Evolutionary conservation across 2,797 vertebrate genomes (phyloP).

Genomic region (Chelon labrosus): DNA sequence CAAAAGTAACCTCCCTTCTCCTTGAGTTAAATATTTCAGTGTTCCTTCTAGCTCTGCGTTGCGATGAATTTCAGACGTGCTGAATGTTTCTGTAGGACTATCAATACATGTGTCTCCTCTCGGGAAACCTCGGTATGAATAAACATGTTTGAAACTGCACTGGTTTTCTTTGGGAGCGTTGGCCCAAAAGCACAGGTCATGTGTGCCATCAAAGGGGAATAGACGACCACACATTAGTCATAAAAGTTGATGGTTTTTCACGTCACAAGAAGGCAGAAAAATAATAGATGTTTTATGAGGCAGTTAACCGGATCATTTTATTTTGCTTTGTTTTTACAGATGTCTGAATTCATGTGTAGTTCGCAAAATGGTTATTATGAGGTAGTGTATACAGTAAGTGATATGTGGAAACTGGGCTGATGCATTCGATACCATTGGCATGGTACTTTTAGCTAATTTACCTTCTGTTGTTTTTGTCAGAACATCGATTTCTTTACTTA

Average conservation of each 20-base stretch:
- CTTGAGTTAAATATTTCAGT: conserved; percentile 56
- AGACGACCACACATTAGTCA: neutral
- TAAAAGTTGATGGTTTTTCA: rapidly evolving
- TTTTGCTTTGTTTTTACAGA: no score
- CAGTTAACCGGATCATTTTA: no score
- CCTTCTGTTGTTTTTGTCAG: no score
- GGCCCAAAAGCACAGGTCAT: conserved; percentile 6
- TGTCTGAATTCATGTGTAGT: no score
- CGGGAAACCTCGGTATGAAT: neutral
- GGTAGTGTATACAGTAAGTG: no score
- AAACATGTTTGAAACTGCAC: conserved; percentile 8
- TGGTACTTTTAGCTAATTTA: no score
- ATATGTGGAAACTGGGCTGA: no score
- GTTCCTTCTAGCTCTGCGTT: conserved; percentile 9
- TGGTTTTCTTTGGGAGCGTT: neutral
- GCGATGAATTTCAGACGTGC: conserved; percentile 14
- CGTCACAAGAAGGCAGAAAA: neutral
- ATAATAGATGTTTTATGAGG: no score
- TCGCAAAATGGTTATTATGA: no score
- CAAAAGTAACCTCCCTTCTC: conserved; percentile 53
- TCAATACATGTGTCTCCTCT: neutral
- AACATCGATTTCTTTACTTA: no score
- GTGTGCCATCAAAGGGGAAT: neutral
- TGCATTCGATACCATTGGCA: no score
- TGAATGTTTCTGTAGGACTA: conserved; percentile 16